Evolutionary conservation across 1,140 invertebrate species (phyloP), one percentile per base, ranked within the genome.

Genomic region (Drosophila navojoa): DNA sequence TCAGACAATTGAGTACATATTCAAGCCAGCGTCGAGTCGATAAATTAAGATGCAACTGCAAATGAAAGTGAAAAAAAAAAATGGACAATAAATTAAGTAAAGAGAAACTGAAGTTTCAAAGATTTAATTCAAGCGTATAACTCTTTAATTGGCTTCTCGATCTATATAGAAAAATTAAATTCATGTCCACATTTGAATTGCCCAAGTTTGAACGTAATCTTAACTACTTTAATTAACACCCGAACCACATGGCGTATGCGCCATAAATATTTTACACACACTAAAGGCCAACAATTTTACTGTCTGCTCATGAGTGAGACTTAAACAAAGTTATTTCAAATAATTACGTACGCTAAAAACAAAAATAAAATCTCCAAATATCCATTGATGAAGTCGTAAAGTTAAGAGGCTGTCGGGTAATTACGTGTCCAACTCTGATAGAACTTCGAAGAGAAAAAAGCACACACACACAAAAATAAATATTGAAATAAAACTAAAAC

Each of bases 341-440:
- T 85, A 85, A 85, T 80, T 77, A 62, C 66, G 50, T 71, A 49
- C 54, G 80, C 62, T 60, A 55, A 38, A 40, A 47, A 60, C 7
- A 16, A 50, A 38, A 53, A 53, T 25, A 63, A 64, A 45, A 55
- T 10, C 50, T 45, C 54, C 47, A 42, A 61, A 61, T 68, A 42
- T 53, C 71, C 78, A 66, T 70, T 78, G 76, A 87, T 86, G 76
- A 79, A 87, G 79, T 86, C 79, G 68, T 82, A 79, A 87, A 86
- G 68, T 66, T 73, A 75, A 81, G 74, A 71, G 64, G 45, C 79
- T 71, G 67, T 71, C 52, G 74, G 67, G 54, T 79, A 82, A 87
- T 87, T 79, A 89, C 76, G 74, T 70, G 57, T 54, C 10, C 67
- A 61, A n/a, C 27, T 40, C 49, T 35, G 55, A 74, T 50, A 61